Percentiles rank a stretch among this genome's conserved stretches.
These are phyloP conservation scores for Carapus acus DNA, from an alignment of 2,797 vertebrate genomes.

Conservation along the genomic window DNA sequence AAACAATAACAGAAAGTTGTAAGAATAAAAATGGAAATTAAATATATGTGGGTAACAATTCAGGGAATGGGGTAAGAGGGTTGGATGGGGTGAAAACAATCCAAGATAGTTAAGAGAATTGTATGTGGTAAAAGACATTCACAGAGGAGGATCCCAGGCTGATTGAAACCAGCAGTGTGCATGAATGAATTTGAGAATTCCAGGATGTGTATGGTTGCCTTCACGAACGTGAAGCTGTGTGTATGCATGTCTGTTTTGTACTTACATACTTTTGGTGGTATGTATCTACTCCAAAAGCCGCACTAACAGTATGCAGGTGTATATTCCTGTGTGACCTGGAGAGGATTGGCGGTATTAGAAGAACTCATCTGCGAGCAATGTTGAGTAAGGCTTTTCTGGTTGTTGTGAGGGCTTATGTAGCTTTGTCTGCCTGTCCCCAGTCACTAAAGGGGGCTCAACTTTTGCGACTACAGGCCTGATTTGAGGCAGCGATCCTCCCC, in stretches of 20 bases:
- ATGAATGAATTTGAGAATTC: constrained; percentile 47
- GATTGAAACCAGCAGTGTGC: constrained; percentile 61
- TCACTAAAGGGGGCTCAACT: neutral
- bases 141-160: constrained; percentile 47
- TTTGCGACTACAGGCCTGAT: neutral
- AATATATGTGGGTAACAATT: constrained; percentile 43
- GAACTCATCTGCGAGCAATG: neutral
- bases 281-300: constrained; percentile 1
- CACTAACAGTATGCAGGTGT: constrained; percentile 13
- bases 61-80: constrained; percentile 27
- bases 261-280: constrained; percentile 2
- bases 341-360: constrained; percentile 8
- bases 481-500: neutral
- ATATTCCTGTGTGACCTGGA: neutral
- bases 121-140: constrained; percentile 61
- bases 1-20: no score
- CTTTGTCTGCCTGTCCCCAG: constrained; percentile 6
- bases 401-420: neutral
- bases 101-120: constrained; percentile 60
- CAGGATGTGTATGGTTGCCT: constrained; percentile 29
- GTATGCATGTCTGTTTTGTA: constrained; percentile 3
- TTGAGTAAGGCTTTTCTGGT: neutral
- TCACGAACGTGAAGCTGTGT: constrained; percentile 5
- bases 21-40: constrained; percentile 22
- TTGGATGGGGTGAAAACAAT: constrained; percentile 47